A percentile compares a stretch with the other conserved stretches of the same genome.
phyloP scores from a whole-genome alignment of 2,113 vertebrate genomes.

The Vulpes vulpes region DNA sequence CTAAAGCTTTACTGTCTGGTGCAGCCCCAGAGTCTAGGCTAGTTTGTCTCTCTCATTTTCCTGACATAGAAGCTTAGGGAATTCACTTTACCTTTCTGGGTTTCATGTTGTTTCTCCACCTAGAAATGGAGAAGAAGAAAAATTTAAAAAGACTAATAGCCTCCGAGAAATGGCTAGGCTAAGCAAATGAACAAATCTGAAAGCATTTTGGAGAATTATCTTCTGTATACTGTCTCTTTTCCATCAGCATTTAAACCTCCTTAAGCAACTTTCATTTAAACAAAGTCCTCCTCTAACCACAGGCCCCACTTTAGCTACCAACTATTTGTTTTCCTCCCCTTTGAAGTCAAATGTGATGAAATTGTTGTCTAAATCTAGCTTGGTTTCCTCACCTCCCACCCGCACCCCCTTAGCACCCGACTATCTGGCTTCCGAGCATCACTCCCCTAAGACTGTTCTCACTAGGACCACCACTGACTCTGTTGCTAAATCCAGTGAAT shows the following conservation, averaged over 20 bases:
- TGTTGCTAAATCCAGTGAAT: slow-evolving; percentile 21
- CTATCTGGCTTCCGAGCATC: background rate
- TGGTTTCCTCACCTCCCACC: slow-evolving; percentile 26
- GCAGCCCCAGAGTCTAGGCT: background rate
- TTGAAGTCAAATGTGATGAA: slow-evolving; percentile 17
- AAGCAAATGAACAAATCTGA: slow-evolving; percentile 52
- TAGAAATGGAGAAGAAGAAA: background rate
- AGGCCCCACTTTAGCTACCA: background rate
- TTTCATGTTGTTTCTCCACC: slow-evolving; percentile 52
- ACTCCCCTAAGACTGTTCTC: background rate
- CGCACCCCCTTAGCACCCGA: background rate
- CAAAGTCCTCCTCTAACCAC: background rate
- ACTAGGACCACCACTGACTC: background rate
- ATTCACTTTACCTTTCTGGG: slow-evolving; percentile 33
- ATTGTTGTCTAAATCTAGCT: slow-evolving; percentile 3
- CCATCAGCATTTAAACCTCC: slow-evolving; percentile 12
- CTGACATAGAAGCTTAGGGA: slow-evolving; percentile 43
- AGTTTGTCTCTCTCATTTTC: slow-evolving; percentile 53
- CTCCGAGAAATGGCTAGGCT: background rate
- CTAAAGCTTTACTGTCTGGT: slow-evolving; percentile 29
- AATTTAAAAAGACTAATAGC: background rate
- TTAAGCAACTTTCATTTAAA: slow-evolving; percentile 23
- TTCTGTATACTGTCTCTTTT: background rate
- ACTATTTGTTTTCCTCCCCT: slow-evolving; percentile 35
- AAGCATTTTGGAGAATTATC: background rate